These are phyloP conservation scores for Heterodera filipjevi DNA, from an alignment of 2,888 invertebrate genomes.

Conservation along the genomic window DNA sequence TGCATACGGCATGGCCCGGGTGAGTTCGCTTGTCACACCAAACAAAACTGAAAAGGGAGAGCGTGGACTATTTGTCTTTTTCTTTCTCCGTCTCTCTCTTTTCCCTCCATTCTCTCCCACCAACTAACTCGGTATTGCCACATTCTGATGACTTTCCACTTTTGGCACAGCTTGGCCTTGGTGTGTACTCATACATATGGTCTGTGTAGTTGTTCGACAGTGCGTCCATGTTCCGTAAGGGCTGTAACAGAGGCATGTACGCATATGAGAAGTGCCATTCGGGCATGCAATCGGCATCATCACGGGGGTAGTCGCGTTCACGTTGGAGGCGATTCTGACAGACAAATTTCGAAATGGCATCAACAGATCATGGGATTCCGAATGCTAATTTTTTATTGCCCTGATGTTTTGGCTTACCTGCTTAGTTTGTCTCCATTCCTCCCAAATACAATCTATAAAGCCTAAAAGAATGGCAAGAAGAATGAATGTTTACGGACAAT, in stretches of 20 bases:
- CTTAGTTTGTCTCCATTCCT: constrained; percentile 57
- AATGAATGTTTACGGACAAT: background rate
- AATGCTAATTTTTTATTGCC: background rate
- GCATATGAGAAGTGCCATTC: constrained; percentile 51
- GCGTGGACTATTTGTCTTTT: background rate
- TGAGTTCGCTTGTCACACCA: constrained; percentile 53
- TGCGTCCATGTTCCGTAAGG: constrained; percentile 45
- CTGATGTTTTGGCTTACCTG: constrained; percentile 28
- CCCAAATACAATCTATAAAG: constrained; percentile 66
- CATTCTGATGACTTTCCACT: constrained; percentile 38
- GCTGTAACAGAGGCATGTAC: constrained; percentile 49
- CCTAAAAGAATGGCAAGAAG: constrained; percentile 28
- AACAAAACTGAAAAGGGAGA: constrained; percentile 52
- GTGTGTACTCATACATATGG: constrained; percentile 55
- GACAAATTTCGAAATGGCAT: background rate
- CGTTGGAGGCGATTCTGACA: constrained; percentile 47
- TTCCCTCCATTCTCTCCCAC: background rate
- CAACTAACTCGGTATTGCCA: constrained; percentile 36
- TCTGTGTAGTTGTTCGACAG: constrained; percentile 58
- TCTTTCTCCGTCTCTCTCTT: background rate
- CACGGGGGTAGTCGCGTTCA: constrained; percentile 50
- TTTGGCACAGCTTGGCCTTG: constrained; percentile 47
- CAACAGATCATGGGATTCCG: background rate
- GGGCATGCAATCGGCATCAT: constrained; percentile 43
- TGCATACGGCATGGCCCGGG: constrained; percentile 44